These are phyloP conservation scores for Watsonalla cultraria DNA, from an alignment of 2,888 invertebrate genomes.

Conservation along the genomic window DNA sequence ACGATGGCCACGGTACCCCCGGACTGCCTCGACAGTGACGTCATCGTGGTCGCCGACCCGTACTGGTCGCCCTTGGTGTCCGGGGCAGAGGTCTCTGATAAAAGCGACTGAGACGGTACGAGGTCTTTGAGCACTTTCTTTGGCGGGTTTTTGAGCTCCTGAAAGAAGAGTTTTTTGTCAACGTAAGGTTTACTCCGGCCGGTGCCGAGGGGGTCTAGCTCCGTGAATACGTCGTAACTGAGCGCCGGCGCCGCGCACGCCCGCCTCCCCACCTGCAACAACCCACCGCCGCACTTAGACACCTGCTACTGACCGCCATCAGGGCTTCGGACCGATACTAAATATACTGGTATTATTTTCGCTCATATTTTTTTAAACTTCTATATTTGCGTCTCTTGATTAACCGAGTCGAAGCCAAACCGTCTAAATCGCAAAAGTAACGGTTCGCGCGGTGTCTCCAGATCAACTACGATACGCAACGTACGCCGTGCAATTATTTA, in stretches of 20 bases:
- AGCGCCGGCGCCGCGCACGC: slow-evolving; percentile 56
- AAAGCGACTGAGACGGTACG: slow-evolving; percentile 71
- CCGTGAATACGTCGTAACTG: slow-evolving; percentile 92
- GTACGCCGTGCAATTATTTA: too few species aligned
- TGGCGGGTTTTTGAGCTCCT: slow-evolving; percentile 96
- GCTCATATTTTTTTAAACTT: too few species aligned
- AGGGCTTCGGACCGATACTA: too few species aligned
- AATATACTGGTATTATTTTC: too few species aligned
- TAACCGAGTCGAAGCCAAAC: too few species aligned
- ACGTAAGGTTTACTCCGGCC: slow-evolving; percentile 95
- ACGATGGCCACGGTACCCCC: slow-evolving; percentile 71
- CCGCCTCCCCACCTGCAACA: slow-evolving; percentile 69
- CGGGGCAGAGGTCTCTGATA: slow-evolving; percentile 52
- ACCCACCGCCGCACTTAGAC: slow-evolving; percentile 52
- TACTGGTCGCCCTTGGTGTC: slow-evolving; percentile 50
- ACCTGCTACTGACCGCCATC: neutral
- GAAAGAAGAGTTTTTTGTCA: slow-evolving; percentile 97
- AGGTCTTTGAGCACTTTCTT: slow-evolving; percentile 95
- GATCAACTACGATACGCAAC: too few species aligned
- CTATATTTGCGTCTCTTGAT: too few species aligned
- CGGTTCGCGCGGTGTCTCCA: too few species aligned
- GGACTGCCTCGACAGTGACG: slow-evolving; percentile 68
- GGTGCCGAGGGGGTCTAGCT: slow-evolving; percentile 95
- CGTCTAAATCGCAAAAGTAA: too few species aligned
- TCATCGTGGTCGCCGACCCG: slow-evolving; percentile 67